phyloP scores from a whole-genome alignment of 2,797 vertebrate genomes.

The Gambusia yucatana region DNA sequence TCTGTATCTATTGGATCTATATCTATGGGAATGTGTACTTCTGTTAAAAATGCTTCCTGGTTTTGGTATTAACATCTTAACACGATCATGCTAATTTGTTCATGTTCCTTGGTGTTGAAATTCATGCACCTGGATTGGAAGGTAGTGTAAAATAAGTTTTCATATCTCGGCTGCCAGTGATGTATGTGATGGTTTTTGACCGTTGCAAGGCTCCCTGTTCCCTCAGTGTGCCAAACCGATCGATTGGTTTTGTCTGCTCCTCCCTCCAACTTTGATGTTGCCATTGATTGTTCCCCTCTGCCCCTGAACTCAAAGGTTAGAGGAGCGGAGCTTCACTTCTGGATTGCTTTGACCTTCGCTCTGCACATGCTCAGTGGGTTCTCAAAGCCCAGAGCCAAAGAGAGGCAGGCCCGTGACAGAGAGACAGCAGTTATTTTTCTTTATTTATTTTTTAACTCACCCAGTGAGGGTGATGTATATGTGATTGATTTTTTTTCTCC shows the following conservation, averaged over 20 bases:
- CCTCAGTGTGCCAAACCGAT: conserved; percentile 72
- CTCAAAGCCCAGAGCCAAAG: conserved; percentile 70
- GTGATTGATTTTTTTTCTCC: conserved; percentile 82
- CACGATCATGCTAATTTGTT: neutral
- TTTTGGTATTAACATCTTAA: neutral
- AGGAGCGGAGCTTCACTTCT: conserved; percentile 74
- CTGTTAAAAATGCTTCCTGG: neutral
- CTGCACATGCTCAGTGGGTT: conserved; percentile 77
- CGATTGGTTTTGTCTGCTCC: conserved; percentile 76
- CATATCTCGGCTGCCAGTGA: conserved; percentile 38
- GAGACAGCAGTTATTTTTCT: conserved; percentile 70
- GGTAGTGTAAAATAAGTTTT: conserved; percentile 12
- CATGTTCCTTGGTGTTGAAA: neutral
- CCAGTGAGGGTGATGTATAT: conserved; percentile 80
- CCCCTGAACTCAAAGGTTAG: conserved; percentile 81
- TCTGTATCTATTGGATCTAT: conserved; percentile 52
- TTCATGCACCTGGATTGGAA: neutral
- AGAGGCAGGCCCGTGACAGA: conserved; percentile 75
- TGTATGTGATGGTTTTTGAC: conserved; percentile 40
- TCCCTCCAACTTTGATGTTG: conserved; percentile 77
- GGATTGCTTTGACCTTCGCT: conserved; percentile 81
- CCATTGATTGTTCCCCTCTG: conserved; percentile 80
- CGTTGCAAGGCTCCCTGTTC: conserved; percentile 55
- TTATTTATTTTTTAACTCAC: conserved; percentile 66
- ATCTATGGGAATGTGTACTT: conserved; percentile 43